Evolutionary conservation across 2,113 vertebrate genomes (phyloP), one percentile per base, ranked within the genome.

Genomic region (Eidolon helvum): DNA sequence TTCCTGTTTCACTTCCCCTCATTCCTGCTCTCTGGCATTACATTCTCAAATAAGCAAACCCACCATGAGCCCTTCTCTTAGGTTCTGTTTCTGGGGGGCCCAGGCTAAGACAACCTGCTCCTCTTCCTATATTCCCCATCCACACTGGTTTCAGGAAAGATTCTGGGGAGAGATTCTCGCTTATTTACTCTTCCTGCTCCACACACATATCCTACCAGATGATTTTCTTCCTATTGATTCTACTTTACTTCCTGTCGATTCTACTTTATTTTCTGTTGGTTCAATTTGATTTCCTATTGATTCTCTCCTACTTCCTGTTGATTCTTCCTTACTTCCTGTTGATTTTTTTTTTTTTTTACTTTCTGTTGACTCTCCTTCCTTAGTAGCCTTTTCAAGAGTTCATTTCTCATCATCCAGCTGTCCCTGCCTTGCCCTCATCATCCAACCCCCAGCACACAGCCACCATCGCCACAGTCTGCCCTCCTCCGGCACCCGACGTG

Each of bases 391-490:
- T 53, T 5, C n/a, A n/a, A 33, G 35, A 83, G 55, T 2, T 74
- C 75, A 0, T 22, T 66, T 57, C 79, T 82, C 74, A 14, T 12
- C 78, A 21, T 66, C 48, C 61, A 40, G 77, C 38, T 3, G 3
- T 19, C 28, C 53, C 43, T 79, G 53, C 78, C 30, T 43, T 35
- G 28, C 24, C 18, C 18, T 35, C 55, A 24, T 22, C 53, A 28
- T 30, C 48, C 6, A 14, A n/a, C 24, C 16, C 63, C 66, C 10
- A 4, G 33, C 16, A 15, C 35, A 10, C 9, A 15, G 38, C 24
- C 26, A 9, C 24, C 74, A n/a, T 35, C 65, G 38, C 10, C 0
- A 1, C 0, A 4, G 18, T 10, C 38, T 43, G 45, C 15, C 50
- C 63, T 9, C 50, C 26, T 80, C 53, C 6, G 19, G 59, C 26